phyloP scores from a whole-genome alignment of 2,797 vertebrate genomes.

The Coendou prehensilis region DNA sequence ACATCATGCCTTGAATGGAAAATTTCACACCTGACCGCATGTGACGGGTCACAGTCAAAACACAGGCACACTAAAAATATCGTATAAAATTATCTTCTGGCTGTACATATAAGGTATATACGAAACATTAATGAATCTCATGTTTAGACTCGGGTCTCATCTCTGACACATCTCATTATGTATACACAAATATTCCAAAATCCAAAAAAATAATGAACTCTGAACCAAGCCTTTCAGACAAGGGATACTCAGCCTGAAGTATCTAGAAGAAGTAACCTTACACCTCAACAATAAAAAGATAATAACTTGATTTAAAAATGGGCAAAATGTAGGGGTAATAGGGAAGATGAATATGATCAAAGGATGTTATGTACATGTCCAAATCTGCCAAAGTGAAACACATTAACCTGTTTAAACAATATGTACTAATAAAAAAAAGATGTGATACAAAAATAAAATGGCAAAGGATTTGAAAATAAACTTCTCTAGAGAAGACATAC shows the following conservation, averaged over 20 bases:
- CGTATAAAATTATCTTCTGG: background rate
- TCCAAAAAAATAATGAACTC: background rate
- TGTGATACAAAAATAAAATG: background rate
- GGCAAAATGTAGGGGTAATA: background rate
- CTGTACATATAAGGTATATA: background rate
- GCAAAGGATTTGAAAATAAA: slow-evolving; percentile 54
- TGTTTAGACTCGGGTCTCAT: background rate
- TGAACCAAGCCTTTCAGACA: background rate
- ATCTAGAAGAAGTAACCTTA: slow-evolving; percentile 52
- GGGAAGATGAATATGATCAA: background rate
- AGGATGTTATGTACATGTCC: background rate
- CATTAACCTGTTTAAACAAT: background rate
- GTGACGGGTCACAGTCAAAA: background rate
- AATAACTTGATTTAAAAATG: slow-evolving; percentile 45
- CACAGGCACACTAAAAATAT: background rate
- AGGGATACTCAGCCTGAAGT: background rate
- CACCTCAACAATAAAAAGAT: slow-evolving; percentile 54
- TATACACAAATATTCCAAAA: background rate
- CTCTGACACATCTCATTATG: background rate
- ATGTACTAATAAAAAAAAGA: background rate
- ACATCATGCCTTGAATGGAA: background rate
- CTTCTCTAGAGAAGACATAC: slow-evolving; percentile 14
- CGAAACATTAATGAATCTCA: background rate
- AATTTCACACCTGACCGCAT: background rate
- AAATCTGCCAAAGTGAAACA: background rate